Conservation (phyloP, 1,140 invertebrate genomes). For the Sinonovacula constricta region DNA sequence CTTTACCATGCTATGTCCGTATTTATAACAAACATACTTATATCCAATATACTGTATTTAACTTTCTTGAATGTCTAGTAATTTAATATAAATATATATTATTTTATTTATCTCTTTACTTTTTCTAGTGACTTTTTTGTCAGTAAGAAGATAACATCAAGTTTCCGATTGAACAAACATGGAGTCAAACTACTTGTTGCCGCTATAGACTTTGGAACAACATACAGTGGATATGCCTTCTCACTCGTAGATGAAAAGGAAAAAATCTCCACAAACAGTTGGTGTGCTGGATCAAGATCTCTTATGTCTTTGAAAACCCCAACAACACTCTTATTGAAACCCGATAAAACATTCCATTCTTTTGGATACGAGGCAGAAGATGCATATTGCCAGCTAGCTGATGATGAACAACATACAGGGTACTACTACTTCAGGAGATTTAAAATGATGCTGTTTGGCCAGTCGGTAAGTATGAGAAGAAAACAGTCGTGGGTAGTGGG, state of each 20-base stretch:
- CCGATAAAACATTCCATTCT: slow-evolving; percentile 18
- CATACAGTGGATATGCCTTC: neutral
- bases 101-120: no score
- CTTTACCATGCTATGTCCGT: no score
- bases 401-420: slow-evolving; percentile 2
- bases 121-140: no score
- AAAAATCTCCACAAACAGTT: neutral
- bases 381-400: slow-evolving; percentile 14
- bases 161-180: no score
- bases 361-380: slow-evolving; percentile 39
- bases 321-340: slow-evolving; percentile 15
- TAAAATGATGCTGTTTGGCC: slow-evolving; percentile 29
- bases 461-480: no score
- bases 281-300: neutral
- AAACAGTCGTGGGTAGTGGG: no score
- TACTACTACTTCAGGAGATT: slow-evolving; percentile 30
- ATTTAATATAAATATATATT: no score
- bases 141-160: no score
- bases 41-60: no score
- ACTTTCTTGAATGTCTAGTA: no score
- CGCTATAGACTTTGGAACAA: neutral
- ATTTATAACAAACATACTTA: no score
- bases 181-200: no score
- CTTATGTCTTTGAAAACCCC: slow-evolving; percentile 12
- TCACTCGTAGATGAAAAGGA: neutral